These are phyloP conservation scores for Lacerta bilineata DNA, from an alignment of 2,797 vertebrate genomes.

Conservation along the genomic window DNA sequence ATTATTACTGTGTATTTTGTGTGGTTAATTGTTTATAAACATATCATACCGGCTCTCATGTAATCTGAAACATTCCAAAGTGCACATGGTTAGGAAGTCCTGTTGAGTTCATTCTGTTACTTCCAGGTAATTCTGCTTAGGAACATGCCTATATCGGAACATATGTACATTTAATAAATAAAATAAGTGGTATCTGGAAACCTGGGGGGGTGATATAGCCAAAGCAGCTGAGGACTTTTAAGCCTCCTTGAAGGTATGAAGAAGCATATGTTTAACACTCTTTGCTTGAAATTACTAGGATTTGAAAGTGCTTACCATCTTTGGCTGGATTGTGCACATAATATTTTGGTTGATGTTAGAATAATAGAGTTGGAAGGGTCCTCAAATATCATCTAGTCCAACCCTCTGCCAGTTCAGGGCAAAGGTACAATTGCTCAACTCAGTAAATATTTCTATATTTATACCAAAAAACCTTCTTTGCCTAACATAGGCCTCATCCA, in stretches of 20 bases:
- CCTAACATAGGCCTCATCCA: background rate
- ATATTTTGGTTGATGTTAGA: background rate
- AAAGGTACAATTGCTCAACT: background rate
- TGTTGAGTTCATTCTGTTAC: background rate
- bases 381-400: too few relatives aligned
- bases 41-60: background rate
- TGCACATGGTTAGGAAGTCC: background rate
- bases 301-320: background rate
- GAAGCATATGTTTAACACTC: background rate
- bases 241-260: background rate
- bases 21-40: background rate
- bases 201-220: background rate
- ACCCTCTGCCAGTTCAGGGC: too few relatives aligned
- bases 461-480: background rate
- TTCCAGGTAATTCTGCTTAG: background rate
- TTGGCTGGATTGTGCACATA: background rate
- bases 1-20: background rate
- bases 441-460: background rate
- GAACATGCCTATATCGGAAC: too few relatives aligned
- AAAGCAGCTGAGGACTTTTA: background rate
- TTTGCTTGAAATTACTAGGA: background rate
- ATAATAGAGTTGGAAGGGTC: too few relatives aligned
- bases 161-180: too few relatives aligned
- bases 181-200: background rate
- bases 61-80: background rate